Base-by-base conservation (phyloP, 1,140 invertebrate genomes). In the Apis florea region DNA sequence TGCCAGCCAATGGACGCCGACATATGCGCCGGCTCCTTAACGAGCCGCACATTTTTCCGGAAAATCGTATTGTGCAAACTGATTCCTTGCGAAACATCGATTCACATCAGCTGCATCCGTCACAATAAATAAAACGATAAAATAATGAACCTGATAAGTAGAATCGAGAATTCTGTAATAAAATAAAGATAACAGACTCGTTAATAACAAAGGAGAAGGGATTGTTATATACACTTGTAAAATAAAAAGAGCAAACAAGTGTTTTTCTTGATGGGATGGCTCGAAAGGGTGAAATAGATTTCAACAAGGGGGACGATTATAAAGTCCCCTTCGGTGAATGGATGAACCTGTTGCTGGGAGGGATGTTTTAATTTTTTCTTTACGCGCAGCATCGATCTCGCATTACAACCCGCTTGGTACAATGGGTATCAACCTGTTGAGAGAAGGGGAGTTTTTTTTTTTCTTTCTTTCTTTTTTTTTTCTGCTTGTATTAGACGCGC, bases 361-460 rank as follows among this genome's bases (percentile, higher is more conserved):
- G 77, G 81, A 61, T 17, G 76, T 83, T 83, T 88, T 72, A 83
- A 85, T 81, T 83, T 83, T 88, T 87, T 87, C 87, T 83, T 83
- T 83, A 83, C 79, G 72, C 47, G 54, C 77, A 51, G 59, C 69
- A 66, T 85, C 71, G 66, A 74, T 69, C 82, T 89, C 86, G 54
- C 59, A 26, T 87, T 87, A 88, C 83, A 69, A 85, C 40, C 24
- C 58, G 69, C 59, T 79, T 69, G 21, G 31, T 71, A 88, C 87
- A 89, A 90, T 90, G 17, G 78, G 59, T 81, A 89, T 87, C 83
- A 87, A 90, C 89, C 88, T 90, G 90, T 84, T 69, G 79, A 84
- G 26, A 53, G 85, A 86, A 86, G 89, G 89, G 89, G 89, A 88
- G 88, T 83, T 89, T 90, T 90, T 40, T 90, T 40, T 40, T 6